phyloP scores from a whole-genome alignment of 1,140 invertebrate genomes.

The Sminthurinus signatus region DNA sequence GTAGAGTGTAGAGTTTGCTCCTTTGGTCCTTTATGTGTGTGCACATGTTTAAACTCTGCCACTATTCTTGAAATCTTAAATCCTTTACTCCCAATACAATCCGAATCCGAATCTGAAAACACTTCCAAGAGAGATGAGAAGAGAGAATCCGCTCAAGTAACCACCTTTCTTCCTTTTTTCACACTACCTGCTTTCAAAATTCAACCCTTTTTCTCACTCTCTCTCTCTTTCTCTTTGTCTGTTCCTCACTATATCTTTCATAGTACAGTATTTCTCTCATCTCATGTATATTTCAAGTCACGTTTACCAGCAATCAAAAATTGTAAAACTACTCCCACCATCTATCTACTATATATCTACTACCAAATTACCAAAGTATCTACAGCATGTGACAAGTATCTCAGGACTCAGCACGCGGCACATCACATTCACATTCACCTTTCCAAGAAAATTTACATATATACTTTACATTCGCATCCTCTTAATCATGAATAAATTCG shows the following conservation, averaged over 20 bases:
- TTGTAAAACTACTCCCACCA: not conserved
- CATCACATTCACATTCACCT: too few relatives aligned
- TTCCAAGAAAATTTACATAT: too few relatives aligned
- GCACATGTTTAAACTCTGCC: not conserved
- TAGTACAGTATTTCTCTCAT: not conserved
- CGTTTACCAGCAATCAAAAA: slow-evolving; percentile 2
- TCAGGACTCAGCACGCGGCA: too few relatives aligned
- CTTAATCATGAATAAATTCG: too few relatives aligned
- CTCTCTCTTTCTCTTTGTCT: not conserved
- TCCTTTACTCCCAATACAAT: not conserved
- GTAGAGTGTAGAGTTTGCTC: too few relatives aligned
- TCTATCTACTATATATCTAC: too few relatives aligned
- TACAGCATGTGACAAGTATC: too few relatives aligned
- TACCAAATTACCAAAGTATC: too few relatives aligned
- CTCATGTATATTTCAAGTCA: slow-evolving; percentile 8
- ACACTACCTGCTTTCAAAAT: too few relatives aligned
- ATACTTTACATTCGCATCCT: too few relatives aligned
- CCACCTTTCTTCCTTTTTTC: not conserved
- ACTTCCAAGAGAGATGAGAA: not conserved
- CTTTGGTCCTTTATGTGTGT: not conserved
- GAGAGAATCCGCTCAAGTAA: not conserved
- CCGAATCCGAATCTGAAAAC: too few relatives aligned
- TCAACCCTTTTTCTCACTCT: not conserved
- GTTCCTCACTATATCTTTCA: not conserved
- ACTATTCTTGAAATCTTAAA: not conserved